These are phyloP conservation scores for Panthera leo DNA, from an alignment of 2,113 vertebrate species.

Conservation along the genomic window DNA sequence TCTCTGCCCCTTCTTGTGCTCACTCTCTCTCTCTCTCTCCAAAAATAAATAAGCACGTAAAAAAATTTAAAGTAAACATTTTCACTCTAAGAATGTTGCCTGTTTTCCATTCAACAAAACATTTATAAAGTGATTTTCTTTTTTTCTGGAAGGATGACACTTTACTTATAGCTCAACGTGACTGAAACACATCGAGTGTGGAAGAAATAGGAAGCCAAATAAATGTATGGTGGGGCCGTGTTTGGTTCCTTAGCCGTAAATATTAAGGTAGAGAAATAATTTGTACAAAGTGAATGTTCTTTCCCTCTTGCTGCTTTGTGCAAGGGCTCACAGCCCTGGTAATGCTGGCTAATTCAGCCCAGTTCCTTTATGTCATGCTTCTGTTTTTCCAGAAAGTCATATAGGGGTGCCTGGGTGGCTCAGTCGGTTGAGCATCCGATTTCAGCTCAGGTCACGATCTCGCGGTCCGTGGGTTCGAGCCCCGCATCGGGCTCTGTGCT, in stretches of 20 bases:
- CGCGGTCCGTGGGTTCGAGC: no score
- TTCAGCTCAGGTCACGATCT: no score
- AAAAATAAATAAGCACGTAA: no score
- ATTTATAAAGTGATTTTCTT: neutral
- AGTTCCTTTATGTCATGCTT: neutral
- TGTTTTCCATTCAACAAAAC: neutral
- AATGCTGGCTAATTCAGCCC: neutral
- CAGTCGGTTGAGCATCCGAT: no score
- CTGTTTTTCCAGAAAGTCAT: neutral
- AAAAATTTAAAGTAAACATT: neutral
- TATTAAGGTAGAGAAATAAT: neutral
- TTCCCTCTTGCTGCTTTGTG: neutral
- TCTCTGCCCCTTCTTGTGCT: no score
- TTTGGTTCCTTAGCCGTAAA: neutral
- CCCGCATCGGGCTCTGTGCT: no score
- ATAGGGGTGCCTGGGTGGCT: no score
- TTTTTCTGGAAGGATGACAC: neutral
- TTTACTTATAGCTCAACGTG: neutral
- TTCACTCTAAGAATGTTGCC: neutral
- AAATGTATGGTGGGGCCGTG: neutral
- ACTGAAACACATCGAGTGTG: neutral
- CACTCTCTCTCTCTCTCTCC: no score
- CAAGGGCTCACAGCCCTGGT: neutral
- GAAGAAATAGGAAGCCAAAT: neutral
- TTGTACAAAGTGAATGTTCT: neutral